Evolutionary conservation across 2,888 invertebrate genomes (phyloP).

Genomic region (Leptopilina syphax): DNA sequence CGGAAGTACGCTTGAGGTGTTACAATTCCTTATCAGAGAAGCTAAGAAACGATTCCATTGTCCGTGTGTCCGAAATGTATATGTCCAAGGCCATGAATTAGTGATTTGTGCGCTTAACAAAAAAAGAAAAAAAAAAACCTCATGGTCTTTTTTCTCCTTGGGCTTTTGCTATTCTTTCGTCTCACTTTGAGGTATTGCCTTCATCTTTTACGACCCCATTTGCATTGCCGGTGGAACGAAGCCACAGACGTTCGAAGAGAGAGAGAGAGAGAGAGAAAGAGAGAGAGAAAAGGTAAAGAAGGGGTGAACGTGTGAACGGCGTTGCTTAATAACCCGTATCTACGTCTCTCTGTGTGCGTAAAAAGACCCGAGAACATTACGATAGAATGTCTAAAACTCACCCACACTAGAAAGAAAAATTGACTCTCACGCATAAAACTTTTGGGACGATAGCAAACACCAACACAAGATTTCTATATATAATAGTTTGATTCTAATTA

Average conservation of each 20-base stretch:
- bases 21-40: slow-evolving; percentile 70
- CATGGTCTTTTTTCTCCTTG: slow-evolving; percentile 43
- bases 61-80: slow-evolving; percentile 66
- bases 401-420: neutral
- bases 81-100: slow-evolving; percentile 65
- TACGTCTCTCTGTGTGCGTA: slow-evolving; percentile 55
- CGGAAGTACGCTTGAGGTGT: slow-evolving; percentile 72
- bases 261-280: slow-evolving; percentile 43
- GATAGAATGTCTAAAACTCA: slow-evolving; percentile 6
- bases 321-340: slow-evolving; percentile 71
- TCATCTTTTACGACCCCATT: slow-evolving; percentile 64
- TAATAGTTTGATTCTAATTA: slow-evolving; percentile 70
- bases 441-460: slow-evolving; percentile 9
- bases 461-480: slow-evolving; percentile 52
- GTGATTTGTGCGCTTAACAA: slow-evolving; percentile 52
- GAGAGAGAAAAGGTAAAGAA: slow-evolving; percentile 42
- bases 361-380: slow-evolving; percentile 42
- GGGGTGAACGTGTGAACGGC: slow-evolving; percentile 67
- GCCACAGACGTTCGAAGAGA: slow-evolving; percentile 50
- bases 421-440: neutral
- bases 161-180: slow-evolving; percentile 52
- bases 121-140: slow-evolving; percentile 12
- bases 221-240: slow-evolving; percentile 57
- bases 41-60: slow-evolving; percentile 62
- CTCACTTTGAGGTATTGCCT: slow-evolving; percentile 49